Base-by-base conservation (phyloP, 2,888 invertebrate species). In the Gnatocerus cornutus region DNA sequence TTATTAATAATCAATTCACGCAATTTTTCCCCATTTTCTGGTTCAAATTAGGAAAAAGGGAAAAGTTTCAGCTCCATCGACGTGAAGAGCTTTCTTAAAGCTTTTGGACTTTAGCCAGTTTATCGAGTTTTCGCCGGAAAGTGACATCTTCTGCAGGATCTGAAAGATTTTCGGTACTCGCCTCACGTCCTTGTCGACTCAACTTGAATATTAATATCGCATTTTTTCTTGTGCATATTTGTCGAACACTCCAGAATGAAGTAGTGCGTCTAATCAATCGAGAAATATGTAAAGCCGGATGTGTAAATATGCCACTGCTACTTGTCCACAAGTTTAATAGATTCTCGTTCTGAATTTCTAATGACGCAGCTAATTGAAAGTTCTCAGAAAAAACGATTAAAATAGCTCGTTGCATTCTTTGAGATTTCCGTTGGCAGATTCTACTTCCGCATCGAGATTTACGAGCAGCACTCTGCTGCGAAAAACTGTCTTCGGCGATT, bases 191-290 rank as follows among this genome's bases (percentile, higher is more conserved):
- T 29, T 29, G 33, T n/a, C 1, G 33, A 9, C 33, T 7, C 33
- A 33, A n/a, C 33, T 33, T 53, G 52, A 53, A 53, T 53, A 53
- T 53, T 56, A 37, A 56, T 21, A 41, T 41, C 21, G 9, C 16
- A 16, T 56, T 56, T 39, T 56, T 55, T 30, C 41, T 55, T 55
- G 43, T 45, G 41, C 58, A 58, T 58, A 58, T 58, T 58, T 58
- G 58, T 45, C 43, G 27, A 58, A 29, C 41, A 43, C 39, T 58
- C 12, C 45, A 27, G 41, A 58, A 58, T 58, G 21, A 58, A 43
- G 29, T 43, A 16, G 43, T 58, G 58, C 43, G 37, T 55, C 27
- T 58, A 30, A 58, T 58, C 58, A 58, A 58, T 41, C 41, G 41
- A 41, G 41, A 10, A 41, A 10, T 10, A 41, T 13, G 41, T 41